A percentile compares a stretch with the other conserved stretches of the same genome.
Conservation (phyloP, 2,797 vertebrate genomes). For the Tolypeutes matacus region DNA sequence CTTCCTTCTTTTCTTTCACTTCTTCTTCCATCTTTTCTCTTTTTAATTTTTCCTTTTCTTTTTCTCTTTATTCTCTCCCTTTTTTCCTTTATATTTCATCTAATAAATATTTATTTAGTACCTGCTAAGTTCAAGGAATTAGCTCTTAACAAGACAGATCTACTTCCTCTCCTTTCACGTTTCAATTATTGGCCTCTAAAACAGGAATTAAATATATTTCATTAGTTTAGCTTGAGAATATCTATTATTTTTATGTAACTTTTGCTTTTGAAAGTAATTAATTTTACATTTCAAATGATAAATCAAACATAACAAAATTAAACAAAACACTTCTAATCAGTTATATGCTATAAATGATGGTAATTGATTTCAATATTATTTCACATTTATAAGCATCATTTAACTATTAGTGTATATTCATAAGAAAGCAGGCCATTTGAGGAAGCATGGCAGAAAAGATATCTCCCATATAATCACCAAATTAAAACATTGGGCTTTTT, state of each 20-base stretch:
- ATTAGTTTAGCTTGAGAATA: neutral
- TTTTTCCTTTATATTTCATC: neutral
- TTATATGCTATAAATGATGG: neutral
- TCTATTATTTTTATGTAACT: neutral
- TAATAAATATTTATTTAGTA: neutral
- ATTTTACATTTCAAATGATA: neutral
- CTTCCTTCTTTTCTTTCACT: neutral
- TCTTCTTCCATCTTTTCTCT: neutral
- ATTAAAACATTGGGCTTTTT: neutral
- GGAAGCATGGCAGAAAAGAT: neutral
- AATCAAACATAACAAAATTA: neutral
- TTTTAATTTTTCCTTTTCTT: no score
- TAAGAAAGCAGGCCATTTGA: neutral
- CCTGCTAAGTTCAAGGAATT: neutral
- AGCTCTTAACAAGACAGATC: neutral
- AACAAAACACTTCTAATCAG: neutral
- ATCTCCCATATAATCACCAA: neutral
- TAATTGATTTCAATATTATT: neutral
- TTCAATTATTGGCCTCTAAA: conserved; percentile 5
- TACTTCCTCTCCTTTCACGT: neutral
- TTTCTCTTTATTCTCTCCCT: no score
- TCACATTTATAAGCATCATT: neutral
- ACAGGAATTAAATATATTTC: neutral
- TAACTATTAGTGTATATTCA: neutral
- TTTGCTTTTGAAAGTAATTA: neutral